Evolutionary conservation across 2,888 invertebrate species (phyloP), one percentile per base, ranked within the genome.

Genomic region (Iselma pallidipennis): DNA sequence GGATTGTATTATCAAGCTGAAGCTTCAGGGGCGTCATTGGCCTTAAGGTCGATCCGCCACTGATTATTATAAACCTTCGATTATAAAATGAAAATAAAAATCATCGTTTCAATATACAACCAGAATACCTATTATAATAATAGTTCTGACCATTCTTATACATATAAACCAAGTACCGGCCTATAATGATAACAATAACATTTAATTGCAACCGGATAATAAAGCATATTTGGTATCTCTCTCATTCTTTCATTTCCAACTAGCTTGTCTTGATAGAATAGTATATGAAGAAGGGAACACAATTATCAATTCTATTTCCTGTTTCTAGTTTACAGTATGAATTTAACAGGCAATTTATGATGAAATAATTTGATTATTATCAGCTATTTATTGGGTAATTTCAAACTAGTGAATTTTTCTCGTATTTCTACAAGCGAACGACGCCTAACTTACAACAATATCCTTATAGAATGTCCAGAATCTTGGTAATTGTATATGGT

Each of bases 151-250:
- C 21, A n/a, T 31, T 55, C 19, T 5, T 4, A n/a, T 33, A 50
- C 49, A 10, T n/a, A 31, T 49, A 55, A 26, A 42, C 19, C n/a
- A 19, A 45, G 12, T 14, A 25, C 49, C 14, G 49, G 14, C 21
- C 49, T 29, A 29, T 56, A 56, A 56, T 56, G 50, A 49, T 54
- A 61, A 61, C 61, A 61, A 58, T 58, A 61, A 61, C 55, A 31
- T 51, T 61, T 61, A 61, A 61, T 61, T 61, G 57, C 57, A 61
- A 51, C 60, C 55, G 51, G 21, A 53, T 61, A 59, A 54, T 63
- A 59, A 62, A 63, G 63, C 42, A 3, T 42, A 31, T 45, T 56
- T 59, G 37, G 37, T 37, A 37, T 37, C 37, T 37, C 6, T 37
- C 16, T 37, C 9, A 16, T 16, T 37, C 16, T 37, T 9, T 37